Base-by-base conservation (phyloP, 1,140 invertebrate species). In the Drosophila persimilis region DNA sequence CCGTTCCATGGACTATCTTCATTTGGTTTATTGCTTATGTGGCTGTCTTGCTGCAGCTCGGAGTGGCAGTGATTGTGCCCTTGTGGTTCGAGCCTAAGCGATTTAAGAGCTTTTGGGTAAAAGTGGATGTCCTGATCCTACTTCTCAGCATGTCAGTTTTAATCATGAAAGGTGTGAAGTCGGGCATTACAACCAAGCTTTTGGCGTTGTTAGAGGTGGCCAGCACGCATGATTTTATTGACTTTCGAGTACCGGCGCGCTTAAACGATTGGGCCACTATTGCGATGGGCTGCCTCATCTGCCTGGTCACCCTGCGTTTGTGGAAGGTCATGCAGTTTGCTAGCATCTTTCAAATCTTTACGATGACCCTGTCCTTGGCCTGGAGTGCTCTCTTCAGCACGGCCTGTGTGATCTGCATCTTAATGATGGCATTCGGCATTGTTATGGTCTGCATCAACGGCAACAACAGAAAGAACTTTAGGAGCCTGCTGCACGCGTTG, bases 311-410 rank as follows among this genome's bases (percentile, higher is more conserved):
- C 0, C 9, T 90, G 46, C 80, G 89, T 0, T 11, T 90, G 3
- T 90, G 88, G 88, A 85, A 88, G 24, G 54, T 81, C 4, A 11
- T 90, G 53, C 88, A 90, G 45, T 85, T 90, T 39, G 44, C 83
- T 11, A 69, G 60, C 3, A 62, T 80, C 1, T 90, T 90, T 46
- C 70, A 64, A 24, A 41, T 81, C 0, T 90, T 90, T 8, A 85
- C 70, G 3, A 43, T 44, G 9, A 90, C 89, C 0, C 51, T 90
- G 2, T 66, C 15, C 1, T 3, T 51, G 4, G 80, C 88, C 1
- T 56, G 57, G 39, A 43, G 20, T 4, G 45, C 72, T 0, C 20
- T 90, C 11, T 17, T 74, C 3, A 58, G 53, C 24, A 81, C 80
- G 1, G 11, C 45, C 1, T 1, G 62, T 6, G 43, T 72, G 5